phyloP scores from a whole-genome alignment of 2,113 vertebrate genomes.

The Alaudala cheleensis region DNA sequence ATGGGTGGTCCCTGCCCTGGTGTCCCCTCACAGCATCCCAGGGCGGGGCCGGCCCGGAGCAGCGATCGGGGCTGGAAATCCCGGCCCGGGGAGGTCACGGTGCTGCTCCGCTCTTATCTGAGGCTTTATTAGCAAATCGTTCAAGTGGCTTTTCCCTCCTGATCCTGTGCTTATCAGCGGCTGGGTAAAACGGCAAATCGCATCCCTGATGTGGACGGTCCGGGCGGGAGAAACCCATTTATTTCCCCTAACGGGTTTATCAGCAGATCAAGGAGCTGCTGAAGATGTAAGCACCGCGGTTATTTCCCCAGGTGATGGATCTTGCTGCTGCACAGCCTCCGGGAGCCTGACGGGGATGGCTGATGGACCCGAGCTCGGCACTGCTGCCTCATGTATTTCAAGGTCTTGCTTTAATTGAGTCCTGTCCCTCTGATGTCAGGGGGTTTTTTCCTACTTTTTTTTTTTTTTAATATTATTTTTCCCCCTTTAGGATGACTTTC shows the following conservation, averaged over 20 bases:
- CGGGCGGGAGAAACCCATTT: constrained; percentile 31
- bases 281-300: constrained; percentile 38
- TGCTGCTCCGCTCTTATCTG: neutral
- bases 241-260: constrained; percentile 58
- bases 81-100: neutral
- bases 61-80: neutral
- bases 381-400: neutral
- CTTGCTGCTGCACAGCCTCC: constrained; percentile 11
- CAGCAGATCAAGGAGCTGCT: constrained; percentile 23
- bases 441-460: neutral
- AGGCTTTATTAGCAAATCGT: neutral
- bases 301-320: constrained; percentile 52
- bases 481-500: constrained; percentile 1
- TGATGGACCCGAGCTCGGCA: neutral
- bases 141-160: neutral
- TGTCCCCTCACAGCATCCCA: neutral
- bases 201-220: neutral
- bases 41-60: neutral
- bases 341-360: neutral
- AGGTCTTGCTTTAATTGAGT: constrained; percentile 28
- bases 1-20: fast-evolving
- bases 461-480: neutral
- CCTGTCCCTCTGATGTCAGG: neutral
- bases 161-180: neutral
- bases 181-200: neutral